phyloP scores from a whole-genome alignment of 2,888 invertebrate genomes.

The Tetragonula carbonaria region DNA sequence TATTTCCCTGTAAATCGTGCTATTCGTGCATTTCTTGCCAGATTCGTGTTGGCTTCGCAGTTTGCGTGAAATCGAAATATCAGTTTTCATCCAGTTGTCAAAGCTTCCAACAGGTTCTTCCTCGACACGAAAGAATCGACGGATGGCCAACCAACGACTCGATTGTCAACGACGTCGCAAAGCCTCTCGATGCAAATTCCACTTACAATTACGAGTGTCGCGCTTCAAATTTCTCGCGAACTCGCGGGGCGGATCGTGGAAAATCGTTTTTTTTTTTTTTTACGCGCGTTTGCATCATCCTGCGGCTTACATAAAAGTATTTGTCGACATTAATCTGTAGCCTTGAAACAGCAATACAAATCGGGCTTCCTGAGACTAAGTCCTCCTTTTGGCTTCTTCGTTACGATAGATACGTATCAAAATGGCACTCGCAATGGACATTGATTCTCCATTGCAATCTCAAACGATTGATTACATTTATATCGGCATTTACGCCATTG shows the following conservation, averaged over 20 bases:
- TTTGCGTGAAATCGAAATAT: background rate
- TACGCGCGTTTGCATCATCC: background rate
- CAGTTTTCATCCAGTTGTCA: slow-evolving; percentile 11
- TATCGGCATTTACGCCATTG: background rate
- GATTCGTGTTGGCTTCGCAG: slow-evolving; percentile 15
- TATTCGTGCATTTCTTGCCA: slow-evolving; percentile 28
- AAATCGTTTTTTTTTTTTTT: background rate
- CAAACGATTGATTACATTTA: background rate
- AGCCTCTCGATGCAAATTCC: background rate
- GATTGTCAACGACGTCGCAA: background rate
- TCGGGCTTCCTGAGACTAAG: slow-evolving; percentile 53
- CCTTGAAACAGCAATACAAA: slow-evolving; percentile 56
- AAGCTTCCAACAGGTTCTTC: slow-evolving; percentile 30
- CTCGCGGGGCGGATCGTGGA: background rate
- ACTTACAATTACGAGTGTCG: background rate
- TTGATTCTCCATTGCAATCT: background rate
- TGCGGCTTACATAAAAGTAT: slow-evolving; percentile 53
- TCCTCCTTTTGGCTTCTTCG: slow-evolving; percentile 56
- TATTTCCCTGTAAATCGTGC: slow-evolving; percentile 5
- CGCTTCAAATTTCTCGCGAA: background rate
- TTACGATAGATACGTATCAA: background rate
- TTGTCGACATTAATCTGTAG: slow-evolving; percentile 44
- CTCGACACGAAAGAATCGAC: background rate
- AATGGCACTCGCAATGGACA: background rate
- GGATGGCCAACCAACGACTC: background rate